A percentile compares a stretch with the other conserved stretches of the same genome.
phyloP scores from a whole-genome alignment of 1,140 invertebrate species.

The Hylyphantes graminicola region DNA sequence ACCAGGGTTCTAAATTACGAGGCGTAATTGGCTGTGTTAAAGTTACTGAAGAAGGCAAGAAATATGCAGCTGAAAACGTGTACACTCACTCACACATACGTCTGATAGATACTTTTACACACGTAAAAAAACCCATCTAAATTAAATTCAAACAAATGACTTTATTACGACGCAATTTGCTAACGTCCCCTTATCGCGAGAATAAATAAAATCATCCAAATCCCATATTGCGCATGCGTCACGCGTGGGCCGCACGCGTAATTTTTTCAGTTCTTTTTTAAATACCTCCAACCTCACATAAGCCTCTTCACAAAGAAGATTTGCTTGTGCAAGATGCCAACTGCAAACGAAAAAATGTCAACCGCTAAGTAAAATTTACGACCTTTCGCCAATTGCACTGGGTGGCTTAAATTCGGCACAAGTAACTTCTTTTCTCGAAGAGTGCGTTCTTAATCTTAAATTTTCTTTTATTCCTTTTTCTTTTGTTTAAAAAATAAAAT shows the following conservation, averaged over 20 bases:
- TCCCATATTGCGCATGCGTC: conserved; percentile 39
- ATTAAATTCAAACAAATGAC: background rate
- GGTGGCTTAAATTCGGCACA: conserved; percentile 47
- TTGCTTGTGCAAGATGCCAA: conserved; percentile 38
- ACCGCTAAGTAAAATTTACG: conserved; percentile 58
- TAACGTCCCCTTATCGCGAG: background rate
- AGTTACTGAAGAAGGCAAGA: too few species aligned
- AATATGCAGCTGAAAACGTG: too few species aligned
- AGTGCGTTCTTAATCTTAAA: background rate
- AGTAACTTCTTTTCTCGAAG: conserved; percentile 18
- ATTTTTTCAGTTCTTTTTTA: conserved; percentile 11
- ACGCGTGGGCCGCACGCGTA: conserved; percentile 55
- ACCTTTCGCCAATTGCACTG: conserved; percentile 52
- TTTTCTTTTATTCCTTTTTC: background rate
- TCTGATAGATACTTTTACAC: too few species aligned
- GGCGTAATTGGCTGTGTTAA: too few species aligned
- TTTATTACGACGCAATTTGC: background rate
- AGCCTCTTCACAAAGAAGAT: conserved; percentile 22
- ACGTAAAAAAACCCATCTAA: background rate
- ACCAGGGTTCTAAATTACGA: too few species aligned
- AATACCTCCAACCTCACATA: conserved; percentile 7
- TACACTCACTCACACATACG: too few species aligned
- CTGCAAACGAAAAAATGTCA: conserved; percentile 32
- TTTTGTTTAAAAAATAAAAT: background rate
- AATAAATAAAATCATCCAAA: conserved; percentile 18